phyloP scores from a whole-genome alignment of 1,140 invertebrate genomes.

The Drosophila varians region DNA sequence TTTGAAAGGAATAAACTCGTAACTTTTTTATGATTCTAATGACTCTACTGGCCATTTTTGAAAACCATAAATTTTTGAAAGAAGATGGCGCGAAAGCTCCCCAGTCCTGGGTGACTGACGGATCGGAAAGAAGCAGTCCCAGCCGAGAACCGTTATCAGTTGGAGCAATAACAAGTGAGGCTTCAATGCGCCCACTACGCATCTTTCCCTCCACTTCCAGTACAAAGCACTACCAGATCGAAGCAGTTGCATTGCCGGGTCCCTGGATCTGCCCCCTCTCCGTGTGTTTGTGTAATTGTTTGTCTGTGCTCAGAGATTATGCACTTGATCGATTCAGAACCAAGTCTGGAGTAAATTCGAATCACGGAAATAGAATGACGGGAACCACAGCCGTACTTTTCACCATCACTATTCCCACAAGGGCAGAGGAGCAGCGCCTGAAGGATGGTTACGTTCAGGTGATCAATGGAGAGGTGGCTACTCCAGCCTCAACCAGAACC shows the following conservation, averaged over 20 bases:
- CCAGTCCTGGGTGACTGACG: constrained; percentile 22
- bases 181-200: constrained; percentile 17
- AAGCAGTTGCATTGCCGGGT: constrained; percentile 38
- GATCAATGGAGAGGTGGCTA: constrained; percentile 1
- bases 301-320: constrained; percentile 17
- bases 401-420: constrained; percentile 83
- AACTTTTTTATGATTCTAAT: neutral
- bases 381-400: constrained; percentile 78
- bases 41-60: neutral
- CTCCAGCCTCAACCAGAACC: neutral
- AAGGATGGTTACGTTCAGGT: constrained; percentile 37
- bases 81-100: constrained; percentile 13
- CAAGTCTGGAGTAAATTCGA: constrained; percentile 8
- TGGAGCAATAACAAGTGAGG: constrained; percentile 32
- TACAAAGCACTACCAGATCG: constrained; percentile 59
- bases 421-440: constrained; percentile 63
- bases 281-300: constrained; percentile 12
- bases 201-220: constrained; percentile 31
- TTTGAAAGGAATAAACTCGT: neutral
- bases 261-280: constrained; percentile 16
- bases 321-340: constrained; percentile 16
- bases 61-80: neutral
- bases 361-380: constrained; percentile 32
- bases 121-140: constrained; percentile 2
- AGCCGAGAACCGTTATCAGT: constrained; percentile 51